These are phyloP conservation scores for Shargacucullia verbasci DNA, from an alignment of 2,888 invertebrate species.

Conservation along the genomic window DNA sequence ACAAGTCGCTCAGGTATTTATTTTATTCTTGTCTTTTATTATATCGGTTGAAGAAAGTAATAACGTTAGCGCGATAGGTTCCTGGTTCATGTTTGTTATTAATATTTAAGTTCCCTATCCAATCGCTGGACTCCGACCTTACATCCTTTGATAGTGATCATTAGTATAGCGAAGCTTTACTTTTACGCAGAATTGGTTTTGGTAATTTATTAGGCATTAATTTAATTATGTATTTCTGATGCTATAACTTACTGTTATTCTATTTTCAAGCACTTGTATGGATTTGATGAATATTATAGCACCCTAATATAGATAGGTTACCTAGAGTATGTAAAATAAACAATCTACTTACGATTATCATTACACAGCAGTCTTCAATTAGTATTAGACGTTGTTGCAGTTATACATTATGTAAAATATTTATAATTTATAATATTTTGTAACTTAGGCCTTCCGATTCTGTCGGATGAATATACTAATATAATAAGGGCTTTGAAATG, in stretches of 20 bases:
- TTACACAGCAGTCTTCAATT: slow-evolving; percentile 47
- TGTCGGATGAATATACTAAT: slow-evolving; percentile 27
- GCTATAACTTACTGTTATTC: slow-evolving; percentile 39
- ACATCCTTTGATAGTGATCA: slow-evolving; percentile 4
- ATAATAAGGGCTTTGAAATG: slow-evolving; percentile 7
- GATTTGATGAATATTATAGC: slow-evolving; percentile 51
- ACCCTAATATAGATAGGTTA: slow-evolving; percentile 43
- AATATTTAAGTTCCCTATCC: slow-evolving; percentile 3
- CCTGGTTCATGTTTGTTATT: neutral
- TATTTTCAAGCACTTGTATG: slow-evolving; percentile 42
- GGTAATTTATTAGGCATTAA: slow-evolving; percentile 42
- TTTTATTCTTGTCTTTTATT: neutral
- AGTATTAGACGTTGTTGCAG: slow-evolving; percentile 46
- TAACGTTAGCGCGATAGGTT: too few relatives aligned
- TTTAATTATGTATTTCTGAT: slow-evolving; percentile 42
- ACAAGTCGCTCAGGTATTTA: neutral
- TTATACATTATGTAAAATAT: slow-evolving; percentile 33
- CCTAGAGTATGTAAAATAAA: slow-evolving; percentile 33
- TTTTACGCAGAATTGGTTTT: slow-evolving; percentile 35
- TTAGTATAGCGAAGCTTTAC: slow-evolving; percentile 15
- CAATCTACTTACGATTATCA: slow-evolving; percentile 33
- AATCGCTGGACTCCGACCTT: slow-evolving; percentile 19
- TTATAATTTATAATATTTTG: slow-evolving; percentile 47
- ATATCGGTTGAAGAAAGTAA: neutral
- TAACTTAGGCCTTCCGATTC: slow-evolving; percentile 35